phyloP scores from a whole-genome alignment of 2,113 vertebrate species.

The Hassar affinis region DNA sequence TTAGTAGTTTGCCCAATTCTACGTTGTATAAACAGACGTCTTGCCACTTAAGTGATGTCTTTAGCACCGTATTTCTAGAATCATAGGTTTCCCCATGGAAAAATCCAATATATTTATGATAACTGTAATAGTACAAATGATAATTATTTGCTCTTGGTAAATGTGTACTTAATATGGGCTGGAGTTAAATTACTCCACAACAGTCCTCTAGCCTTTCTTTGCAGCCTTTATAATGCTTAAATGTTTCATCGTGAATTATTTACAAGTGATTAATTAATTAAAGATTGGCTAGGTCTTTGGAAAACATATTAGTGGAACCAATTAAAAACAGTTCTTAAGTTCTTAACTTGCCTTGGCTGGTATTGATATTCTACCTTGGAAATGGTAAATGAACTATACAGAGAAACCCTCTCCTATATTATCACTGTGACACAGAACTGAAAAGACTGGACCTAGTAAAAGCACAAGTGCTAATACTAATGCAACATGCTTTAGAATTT shows the following conservation, averaged over 20 bases:
- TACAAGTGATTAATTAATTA: conserved; percentile 63
- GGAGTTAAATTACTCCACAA: background rate
- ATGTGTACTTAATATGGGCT: background rate
- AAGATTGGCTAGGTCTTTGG: conserved; percentile 59
- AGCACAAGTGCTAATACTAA: conserved; percentile 28
- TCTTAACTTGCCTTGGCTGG: conserved; percentile 4
- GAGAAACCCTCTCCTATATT: conserved; percentile 45
- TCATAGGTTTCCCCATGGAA: background rate
- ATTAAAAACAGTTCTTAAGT: conserved; percentile 55
- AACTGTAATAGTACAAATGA: background rate
- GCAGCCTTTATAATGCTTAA: conserved; percentile 50
- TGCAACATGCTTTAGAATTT: conserved; percentile 8
- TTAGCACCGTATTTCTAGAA: background rate
- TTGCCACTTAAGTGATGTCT: background rate
- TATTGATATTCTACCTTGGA: conserved; percentile 49
- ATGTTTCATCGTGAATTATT: conserved; percentile 63
- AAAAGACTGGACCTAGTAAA: background rate
- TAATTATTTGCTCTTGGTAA: background rate
- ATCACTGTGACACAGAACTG: conserved; percentile 40
- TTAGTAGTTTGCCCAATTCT: background rate
- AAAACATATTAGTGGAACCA: conserved; percentile 58
- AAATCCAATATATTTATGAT: background rate
- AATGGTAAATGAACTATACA: conserved; percentile 61
- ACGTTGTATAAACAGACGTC: background rate
- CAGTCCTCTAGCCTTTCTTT: conserved; percentile 49